Evolutionary conservation across 1,140 invertebrate genomes (phyloP).

Genomic region (Conopomorpha cramerella): DNA sequence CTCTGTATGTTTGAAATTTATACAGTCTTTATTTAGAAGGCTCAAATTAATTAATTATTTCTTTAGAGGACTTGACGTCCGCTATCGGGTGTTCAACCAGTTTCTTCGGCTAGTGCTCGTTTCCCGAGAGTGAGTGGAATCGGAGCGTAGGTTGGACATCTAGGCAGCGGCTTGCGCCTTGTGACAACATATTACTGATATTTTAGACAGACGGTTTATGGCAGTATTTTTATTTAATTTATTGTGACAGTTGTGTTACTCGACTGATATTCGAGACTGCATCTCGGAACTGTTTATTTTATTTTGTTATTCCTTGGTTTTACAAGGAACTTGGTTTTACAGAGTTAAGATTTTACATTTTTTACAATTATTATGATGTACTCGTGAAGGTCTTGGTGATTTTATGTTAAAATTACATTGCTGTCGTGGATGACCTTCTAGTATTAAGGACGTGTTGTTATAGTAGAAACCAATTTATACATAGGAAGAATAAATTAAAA

Average conservation of each 20-base stretch:
- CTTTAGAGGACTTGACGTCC: too few species aligned
- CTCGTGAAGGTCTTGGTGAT: slow-evolving; percentile 33
- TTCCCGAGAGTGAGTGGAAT: too few species aligned
- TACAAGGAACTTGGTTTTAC: slow-evolving; percentile 37
- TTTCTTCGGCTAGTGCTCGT: too few species aligned
- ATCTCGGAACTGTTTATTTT: slow-evolving; percentile 41
- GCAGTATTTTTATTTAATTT: slow-evolving; percentile 44
- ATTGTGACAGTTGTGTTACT: slow-evolving; percentile 48
- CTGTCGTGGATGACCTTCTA: slow-evolving; percentile 46
- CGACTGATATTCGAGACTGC: slow-evolving; percentile 50
- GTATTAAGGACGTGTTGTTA: slow-evolving; percentile 48
- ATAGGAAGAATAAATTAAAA: too few species aligned
- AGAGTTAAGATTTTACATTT: too few species aligned
- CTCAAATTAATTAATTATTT: too few species aligned
- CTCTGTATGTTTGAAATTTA: slow-evolving; percentile 30
- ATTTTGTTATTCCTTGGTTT: slow-evolving; percentile 52
- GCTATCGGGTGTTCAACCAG: too few species aligned
- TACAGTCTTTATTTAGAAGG: too few species aligned
- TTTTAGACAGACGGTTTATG: slow-evolving; percentile 12
- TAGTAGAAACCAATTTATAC: too few species aligned
- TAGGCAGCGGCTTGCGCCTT: too few species aligned
- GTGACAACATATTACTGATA: neutral
- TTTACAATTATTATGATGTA: too few species aligned
- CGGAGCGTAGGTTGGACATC: too few species aligned
- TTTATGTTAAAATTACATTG: slow-evolving; percentile 25